These are phyloP conservation scores for Pocillopora damicornis DNA, from an alignment of 64 coral and sea anemone genomes.

Conservation along the genomic window DNA sequence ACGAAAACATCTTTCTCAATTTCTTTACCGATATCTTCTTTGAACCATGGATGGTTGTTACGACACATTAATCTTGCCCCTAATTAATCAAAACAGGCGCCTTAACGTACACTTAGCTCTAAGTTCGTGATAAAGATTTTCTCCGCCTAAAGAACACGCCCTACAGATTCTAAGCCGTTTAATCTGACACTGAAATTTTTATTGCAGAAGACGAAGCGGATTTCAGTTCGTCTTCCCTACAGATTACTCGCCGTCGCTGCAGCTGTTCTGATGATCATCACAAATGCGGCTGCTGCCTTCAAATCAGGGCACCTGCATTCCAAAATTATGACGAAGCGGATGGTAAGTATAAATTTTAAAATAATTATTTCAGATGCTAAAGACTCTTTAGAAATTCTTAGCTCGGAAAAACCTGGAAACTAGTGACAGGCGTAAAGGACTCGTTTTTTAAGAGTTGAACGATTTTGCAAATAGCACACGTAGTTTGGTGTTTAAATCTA, in stretches of 20 bases:
- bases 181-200: neutral
- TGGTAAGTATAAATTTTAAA: neutral
- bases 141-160: no score
- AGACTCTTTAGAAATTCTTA: neutral
- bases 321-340: neutral
- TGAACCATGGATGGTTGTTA: no score
- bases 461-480: no score
- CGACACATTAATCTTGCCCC: no score
- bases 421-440: no score
- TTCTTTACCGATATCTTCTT: no score
- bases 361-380: neutral
- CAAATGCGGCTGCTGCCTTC: conserved; percentile 12
- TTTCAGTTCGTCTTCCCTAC: neutral
- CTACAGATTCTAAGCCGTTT: neutral
- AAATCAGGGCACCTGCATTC: neutral
- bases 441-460: no score
- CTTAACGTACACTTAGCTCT: no score
- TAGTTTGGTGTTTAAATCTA: no score
- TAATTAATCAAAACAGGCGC: no score
- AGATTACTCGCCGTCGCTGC: neutral
- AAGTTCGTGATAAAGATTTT: no score
- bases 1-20: no score
- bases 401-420: neutral
- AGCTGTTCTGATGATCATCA: conserved; percentile 15
- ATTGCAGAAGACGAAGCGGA: neutral